Conservation (phyloP, 64 coral and sea anemone species). For the Montipora sp. region DNA sequence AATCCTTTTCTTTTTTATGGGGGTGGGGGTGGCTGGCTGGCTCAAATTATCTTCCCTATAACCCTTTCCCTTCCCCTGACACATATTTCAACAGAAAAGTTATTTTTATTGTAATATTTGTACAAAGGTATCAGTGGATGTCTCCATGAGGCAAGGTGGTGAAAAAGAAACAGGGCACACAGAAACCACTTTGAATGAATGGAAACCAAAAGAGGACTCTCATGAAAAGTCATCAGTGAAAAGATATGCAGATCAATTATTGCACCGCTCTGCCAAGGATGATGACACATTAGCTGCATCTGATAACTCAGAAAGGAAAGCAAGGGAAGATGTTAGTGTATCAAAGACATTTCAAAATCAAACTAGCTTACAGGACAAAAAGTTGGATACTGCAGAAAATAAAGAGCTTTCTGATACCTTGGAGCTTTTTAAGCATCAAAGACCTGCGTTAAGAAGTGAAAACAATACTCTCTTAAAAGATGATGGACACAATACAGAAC, state of each 20-base stretch:
- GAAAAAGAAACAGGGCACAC: not conserved
- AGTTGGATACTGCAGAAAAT: not conserved
- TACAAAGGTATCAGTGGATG: constrained; percentile 13
- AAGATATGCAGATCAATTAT: not conserved
- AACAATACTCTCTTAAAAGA: not conserved
- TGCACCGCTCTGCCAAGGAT: not conserved
- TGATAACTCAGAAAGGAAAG: not conserved
- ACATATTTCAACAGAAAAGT: not conserved
- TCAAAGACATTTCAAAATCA: not conserved
- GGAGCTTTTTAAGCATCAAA: not conserved
- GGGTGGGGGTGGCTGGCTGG: no score
- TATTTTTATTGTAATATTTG: not conserved
- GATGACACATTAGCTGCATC: not conserved
- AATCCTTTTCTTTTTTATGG: no score
- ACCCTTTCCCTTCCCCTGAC: no score
- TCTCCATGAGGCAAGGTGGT: not conserved
- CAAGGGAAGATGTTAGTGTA: not conserved
- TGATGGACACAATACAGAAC: not conserved
- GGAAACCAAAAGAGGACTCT: not conserved
- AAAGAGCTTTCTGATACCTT: not conserved
- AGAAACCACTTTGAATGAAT: not conserved
- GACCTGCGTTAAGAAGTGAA: not conserved
- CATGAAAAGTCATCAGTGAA: not conserved
- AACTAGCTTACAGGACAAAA: not conserved
- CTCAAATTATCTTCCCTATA: no score